Percentiles rank a stretch among this genome's conserved stretches.
phyloP scores from a whole-genome alignment of 2,113 vertebrate species.

The Alligator mississippiensis region DNA sequence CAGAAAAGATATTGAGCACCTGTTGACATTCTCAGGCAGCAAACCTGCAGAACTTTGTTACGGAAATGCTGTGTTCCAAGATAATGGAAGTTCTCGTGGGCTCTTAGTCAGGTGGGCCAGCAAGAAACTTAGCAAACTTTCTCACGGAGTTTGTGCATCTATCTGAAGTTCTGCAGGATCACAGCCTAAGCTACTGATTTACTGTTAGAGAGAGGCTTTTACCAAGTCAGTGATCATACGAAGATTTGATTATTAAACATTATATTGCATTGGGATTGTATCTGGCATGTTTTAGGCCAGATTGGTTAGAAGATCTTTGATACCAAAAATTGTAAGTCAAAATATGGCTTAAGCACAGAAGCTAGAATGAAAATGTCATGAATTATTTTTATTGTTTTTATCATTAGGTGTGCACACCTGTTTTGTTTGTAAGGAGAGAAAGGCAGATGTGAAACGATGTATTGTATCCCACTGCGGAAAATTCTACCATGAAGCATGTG shows the following conservation, averaged over 20 bases:
- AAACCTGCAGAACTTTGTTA: background rate
- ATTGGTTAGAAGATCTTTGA: background rate
- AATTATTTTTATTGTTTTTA: background rate
- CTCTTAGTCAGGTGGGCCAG: background rate
- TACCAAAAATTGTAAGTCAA: background rate
- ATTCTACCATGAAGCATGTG: constrained; percentile 95
- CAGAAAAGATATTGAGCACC: background rate
- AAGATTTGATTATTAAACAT: background rate
- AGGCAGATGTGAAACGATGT: constrained; percentile 88
- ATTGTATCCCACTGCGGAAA: constrained; percentile 92
- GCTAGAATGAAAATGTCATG: background rate
- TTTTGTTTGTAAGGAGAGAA: constrained; percentile 91
- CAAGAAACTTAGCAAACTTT: background rate
- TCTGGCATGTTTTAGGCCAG: background rate
- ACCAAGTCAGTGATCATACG: background rate
- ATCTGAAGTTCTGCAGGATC: background rate
- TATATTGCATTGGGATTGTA: background rate
- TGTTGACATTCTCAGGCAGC: constrained; percentile 16
- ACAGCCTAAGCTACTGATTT: background rate
- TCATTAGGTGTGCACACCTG: constrained; percentile 88
- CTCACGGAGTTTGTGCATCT: background rate
- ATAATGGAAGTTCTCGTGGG: background rate
- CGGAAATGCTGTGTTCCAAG: background rate
- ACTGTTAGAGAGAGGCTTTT: background rate
- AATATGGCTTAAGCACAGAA: background rate